phyloP scores from a whole-genome alignment of 2,797 vertebrate genomes.

The Astyanax mexicanus region DNA sequence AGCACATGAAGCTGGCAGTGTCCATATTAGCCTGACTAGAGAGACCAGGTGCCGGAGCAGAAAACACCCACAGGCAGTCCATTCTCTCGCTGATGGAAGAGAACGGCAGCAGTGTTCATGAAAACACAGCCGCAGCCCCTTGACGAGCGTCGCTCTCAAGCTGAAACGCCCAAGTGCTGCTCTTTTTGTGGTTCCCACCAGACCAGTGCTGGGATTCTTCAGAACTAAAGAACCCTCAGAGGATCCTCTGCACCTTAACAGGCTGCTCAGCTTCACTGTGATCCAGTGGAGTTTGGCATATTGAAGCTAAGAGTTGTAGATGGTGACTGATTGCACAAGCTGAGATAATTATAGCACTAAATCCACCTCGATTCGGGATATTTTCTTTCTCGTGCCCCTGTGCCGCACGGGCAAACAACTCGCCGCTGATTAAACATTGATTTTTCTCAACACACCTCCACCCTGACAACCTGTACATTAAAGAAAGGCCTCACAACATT shows the following conservation, averaged over 20 bases:
- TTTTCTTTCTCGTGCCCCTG: conserved; percentile 56
- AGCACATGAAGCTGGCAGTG: conserved; percentile 73
- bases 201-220: conserved; percentile 13
- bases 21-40: conserved; percentile 66
- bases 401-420: conserved; percentile 65
- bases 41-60: conserved; percentile 82
- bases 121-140: conserved; percentile 40
- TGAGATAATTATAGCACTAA: conserved; percentile 61
- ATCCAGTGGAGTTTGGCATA: conserved; percentile 52
- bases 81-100: conserved; percentile 50
- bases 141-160: conserved; percentile 37
- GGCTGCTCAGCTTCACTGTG: conserved; percentile 48
- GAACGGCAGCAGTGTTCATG: conserved; percentile 52
- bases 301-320: conserved; percentile 48
- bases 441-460: conserved; percentile 66
- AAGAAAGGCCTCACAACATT: conserved; percentile 55
- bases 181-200: conserved; percentile 38
- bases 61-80: conserved; percentile 54
- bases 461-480: conserved; percentile 67
- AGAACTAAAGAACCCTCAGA: conserved; percentile 43
- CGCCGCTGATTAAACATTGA: conserved; percentile 76
- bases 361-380: conserved; percentile 54
- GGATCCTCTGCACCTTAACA: conserved; percentile 31
- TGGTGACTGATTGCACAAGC: conserved; percentile 56
- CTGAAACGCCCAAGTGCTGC: conserved; percentile 30